Evolutionary conservation across 2,888 invertebrate genomes (phyloP).

Genomic region (Cantharis nigra): DNA sequence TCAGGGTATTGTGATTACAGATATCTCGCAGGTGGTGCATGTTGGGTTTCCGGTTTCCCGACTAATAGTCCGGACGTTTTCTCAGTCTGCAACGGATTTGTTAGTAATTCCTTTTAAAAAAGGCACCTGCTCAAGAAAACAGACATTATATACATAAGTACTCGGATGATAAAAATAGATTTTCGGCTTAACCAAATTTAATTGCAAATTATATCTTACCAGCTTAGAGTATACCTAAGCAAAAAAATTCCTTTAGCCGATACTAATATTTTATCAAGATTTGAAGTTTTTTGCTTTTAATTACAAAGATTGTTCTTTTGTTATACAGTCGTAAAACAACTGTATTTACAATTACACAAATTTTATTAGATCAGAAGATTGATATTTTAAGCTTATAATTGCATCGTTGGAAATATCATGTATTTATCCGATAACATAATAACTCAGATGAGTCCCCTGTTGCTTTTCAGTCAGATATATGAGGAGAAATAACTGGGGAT

Average conservation of each 20-base stretch:
- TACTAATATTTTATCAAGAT: not conserved
- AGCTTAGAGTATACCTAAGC: not conserved
- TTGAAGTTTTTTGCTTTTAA: not conserved
- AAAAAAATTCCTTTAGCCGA: not conserved
- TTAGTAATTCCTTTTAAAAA: constrained; percentile 36
- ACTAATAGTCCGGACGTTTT: constrained; percentile 37
- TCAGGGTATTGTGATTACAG: constrained; percentile 34
- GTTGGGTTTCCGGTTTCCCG: constrained; percentile 33
- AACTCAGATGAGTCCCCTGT: constrained; percentile 50
- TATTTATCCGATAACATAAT: constrained; percentile 51
- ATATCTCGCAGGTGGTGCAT: constrained; percentile 34
- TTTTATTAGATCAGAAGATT: constrained; percentile 18
- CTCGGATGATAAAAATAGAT: not conserved
- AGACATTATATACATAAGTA: not conserved
- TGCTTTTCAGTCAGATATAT: constrained; percentile 50
- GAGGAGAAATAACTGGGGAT: constrained; percentile 51
- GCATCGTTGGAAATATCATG: constrained; percentile 30
- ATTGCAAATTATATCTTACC: not conserved
- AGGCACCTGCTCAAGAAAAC: constrained; percentile 33
- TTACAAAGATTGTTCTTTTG: not conserved
- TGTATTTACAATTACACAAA: constrained; percentile 12
- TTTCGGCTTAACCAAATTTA: not conserved
- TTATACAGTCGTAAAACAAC: constrained; percentile 1
- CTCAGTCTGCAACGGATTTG: constrained; percentile 34
- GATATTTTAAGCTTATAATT: constrained; percentile 21